phyloP scores from a whole-genome alignment of 2,113 vertebrate species.

The Phrynosoma platyrhinos region DNA sequence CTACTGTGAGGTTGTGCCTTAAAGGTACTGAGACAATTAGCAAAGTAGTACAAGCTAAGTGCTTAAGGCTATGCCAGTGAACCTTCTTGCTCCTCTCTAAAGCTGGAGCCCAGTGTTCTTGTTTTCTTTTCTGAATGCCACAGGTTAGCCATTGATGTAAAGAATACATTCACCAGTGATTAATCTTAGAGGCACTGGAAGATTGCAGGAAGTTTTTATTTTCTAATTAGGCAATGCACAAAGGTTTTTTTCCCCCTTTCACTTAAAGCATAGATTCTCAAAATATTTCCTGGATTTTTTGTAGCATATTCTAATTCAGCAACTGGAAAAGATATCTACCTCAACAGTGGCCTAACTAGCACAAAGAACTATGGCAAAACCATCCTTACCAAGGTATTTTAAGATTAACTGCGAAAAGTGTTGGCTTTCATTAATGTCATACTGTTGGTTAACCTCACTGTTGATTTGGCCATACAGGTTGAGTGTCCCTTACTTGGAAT shows the following conservation, averaged over 20 bases:
- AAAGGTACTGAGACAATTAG: neutral
- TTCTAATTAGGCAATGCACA: neutral
- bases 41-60: neutral
- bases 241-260: neutral
- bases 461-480: neutral
- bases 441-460: neutral
- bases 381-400: constrained; percentile 94
- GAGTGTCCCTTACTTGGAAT: too few species aligned
- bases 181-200: neutral
- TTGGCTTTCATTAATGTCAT: accelerated
- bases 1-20: neutral
- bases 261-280: neutral
- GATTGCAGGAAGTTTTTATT: neutral
- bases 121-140: neutral
- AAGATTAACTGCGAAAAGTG: accelerated
- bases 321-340: constrained; percentile 86
- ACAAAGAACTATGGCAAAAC: constrained; percentile 99
- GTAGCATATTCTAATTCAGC: constrained; percentile 87
- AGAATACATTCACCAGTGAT: neutral
- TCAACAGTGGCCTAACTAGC: constrained; percentile 98
- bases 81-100: neutral
- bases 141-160: neutral
- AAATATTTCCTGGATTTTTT: constrained; percentile 26
- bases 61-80: neutral
- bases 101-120: neutral